Base-by-base conservation (phyloP, 1,140 invertebrate genomes). In the Himalopsyche phryganea region DNA sequence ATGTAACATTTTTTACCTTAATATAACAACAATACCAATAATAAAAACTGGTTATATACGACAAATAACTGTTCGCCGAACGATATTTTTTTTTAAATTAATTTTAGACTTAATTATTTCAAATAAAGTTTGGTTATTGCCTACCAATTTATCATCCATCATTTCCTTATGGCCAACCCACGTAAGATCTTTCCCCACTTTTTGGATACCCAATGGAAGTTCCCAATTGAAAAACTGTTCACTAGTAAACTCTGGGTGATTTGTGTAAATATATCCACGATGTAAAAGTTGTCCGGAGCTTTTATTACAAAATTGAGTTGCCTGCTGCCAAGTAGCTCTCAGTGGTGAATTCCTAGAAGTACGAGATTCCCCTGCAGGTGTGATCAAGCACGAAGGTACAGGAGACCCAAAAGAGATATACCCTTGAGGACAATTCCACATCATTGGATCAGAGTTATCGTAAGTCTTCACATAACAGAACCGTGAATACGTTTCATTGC, bases 381-480 rank as follows among this genome's bases (percentile, higher is more conserved):
- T 28, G n/a, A 19, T 45, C 36, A 65, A 40, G 52, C 75, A 77
- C 0, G 73, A 69, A 3, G 74, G 58, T 6, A 62, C 63, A 0
- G 76, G 75, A 53, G 70, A 69, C 15, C 47, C 67, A 50, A 77
- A 76, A 32, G 69, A 67, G 10, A 63, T 47, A 11, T 70, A 70
- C 23, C 61, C 66, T 18, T 62, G 4, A 0, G 52, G 47, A 47
- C 56, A 66, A 2, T 57, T 38, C 59, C 53, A 60, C 9, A 14
- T 32, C 18, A 50, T 38, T 14, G 14, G 6, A 15, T 68, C 60
- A 19, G 63, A 35, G 44, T 68, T 64, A 6, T 57, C 28, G 54
- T 76, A 74, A 2, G 70, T 69, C 15, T 69, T 65, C 0, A 77
- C 66, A 9, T 77, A 64, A 50, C 75, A 79, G 23, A 73, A 75